Evolutionary conservation across 2,888 invertebrate species (phyloP).

Genomic region (Glaucopsyche alexis): DNA sequence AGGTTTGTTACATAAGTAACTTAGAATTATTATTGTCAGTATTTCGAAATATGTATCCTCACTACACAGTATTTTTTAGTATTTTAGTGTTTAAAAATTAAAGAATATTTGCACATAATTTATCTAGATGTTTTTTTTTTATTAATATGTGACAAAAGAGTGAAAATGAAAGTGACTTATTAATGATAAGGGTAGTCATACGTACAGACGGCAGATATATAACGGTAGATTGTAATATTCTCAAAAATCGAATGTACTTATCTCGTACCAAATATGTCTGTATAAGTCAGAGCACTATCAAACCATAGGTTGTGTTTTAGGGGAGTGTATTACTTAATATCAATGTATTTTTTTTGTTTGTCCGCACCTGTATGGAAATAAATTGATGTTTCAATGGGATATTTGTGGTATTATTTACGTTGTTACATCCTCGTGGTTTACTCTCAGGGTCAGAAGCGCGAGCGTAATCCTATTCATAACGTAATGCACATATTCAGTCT

Average conservation of each 20-base stretch:
- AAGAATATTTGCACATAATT: background rate
- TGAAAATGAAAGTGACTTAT: slow-evolving; percentile 19
- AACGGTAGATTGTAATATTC: too few species aligned
- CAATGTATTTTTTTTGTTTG: slow-evolving; percentile 29
- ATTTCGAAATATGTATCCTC: background rate
- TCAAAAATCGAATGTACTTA: slow-evolving; percentile 9
- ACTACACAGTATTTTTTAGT: slow-evolving; percentile 31
- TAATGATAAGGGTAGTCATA: background rate
- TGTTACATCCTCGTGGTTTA: too few species aligned
- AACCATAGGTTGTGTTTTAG: background rate
- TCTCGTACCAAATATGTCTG: slow-evolving; percentile 10
- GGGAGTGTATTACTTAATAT: background rate
- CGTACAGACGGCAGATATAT: background rate
- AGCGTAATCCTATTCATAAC: too few species aligned
- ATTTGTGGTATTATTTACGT: slow-evolving; percentile 31
- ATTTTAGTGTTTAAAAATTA: slow-evolving; percentile 7
- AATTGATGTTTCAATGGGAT: slow-evolving; percentile 34
- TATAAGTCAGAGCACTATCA: background rate
- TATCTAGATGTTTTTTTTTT: slow-evolving; percentile 1
- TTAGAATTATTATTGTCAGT: background rate
- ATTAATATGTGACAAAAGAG: background rate
- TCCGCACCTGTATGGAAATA: slow-evolving; percentile 37
- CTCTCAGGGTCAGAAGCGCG: too few species aligned
- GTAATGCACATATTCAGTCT: too few species aligned
- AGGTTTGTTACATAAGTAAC: background rate